Base-by-base conservation (phyloP, 2,797 vertebrate species). In the Peromyscus melanophrys region DNA sequence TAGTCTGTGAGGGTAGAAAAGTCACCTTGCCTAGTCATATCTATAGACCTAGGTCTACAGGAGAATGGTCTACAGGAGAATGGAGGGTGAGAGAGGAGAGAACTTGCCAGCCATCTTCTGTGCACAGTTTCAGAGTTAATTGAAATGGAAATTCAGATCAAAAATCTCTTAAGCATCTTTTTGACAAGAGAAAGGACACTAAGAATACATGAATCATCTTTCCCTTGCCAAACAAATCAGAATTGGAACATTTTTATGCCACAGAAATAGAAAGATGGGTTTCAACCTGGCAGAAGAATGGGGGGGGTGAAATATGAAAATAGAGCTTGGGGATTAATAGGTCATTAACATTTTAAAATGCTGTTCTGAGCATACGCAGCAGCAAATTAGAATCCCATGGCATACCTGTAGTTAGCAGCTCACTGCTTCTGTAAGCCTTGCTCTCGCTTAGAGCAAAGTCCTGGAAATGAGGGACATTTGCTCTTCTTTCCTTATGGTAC, bases 291-390 rank as follows among this genome's bases (percentile, higher is more conserved):
- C 90, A 82, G 59, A 95, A 92, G 92, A 92, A 94, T 52, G 43
- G 61, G 55, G 57, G 49, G 52, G 93, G 96, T 90, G 37, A 76
- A 94, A 93, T 94, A 96, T 88, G 65, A 76, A 96, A 95, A 59
- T 52, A 55, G 96, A 73, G n/a, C 88, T 71, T 83, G 78, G 78
- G 82, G 89, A 97, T 95, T 95, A 97, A 97, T 95, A 78, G 67
- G 55, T 69, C 85, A 90, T 95, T 96, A 97, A 92, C 90, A 95
- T 96, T 96, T 97, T 8, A 83, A 92, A 89, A 76, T 81, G 57
- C 94, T 76, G 25, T 92, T 96, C 75, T 89, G 94, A 93, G 84
- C 61, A 84, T 73, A 88, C 37, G 14, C 40, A 55, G n/a, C 71
- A 82, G 92, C 95, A 95, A 95, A 94, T 81, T 94, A 59, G 55